Base-by-base conservation (phyloP, 2,888 invertebrate species). In the Magallana nippona region DNA sequence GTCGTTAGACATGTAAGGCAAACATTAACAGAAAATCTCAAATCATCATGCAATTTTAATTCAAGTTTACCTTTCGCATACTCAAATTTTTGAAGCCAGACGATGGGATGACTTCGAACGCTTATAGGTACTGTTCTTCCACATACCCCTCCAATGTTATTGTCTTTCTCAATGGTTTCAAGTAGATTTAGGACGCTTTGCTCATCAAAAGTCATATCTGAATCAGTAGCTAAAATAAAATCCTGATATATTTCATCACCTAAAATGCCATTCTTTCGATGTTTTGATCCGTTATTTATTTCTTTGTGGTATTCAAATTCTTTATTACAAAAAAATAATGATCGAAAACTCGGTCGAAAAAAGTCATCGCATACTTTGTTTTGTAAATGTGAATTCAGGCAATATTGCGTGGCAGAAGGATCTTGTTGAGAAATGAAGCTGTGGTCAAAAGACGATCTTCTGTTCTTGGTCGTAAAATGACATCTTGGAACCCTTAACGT, bases 1-100 rank as follows among this genome's bases (percentile, higher is more conserved):
- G 44, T 44, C 8, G 5, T 44, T 44, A 44, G 44, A 44, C 44
- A 3, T 44, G 8, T 44, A 44, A 44, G 44, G 44, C 44, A 44
- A 44, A 44, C 44, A 44, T 44, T 44, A 44, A 44, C 44, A 44
- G 44, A 44, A 5, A 3, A 5, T 44, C 8, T 44, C 8, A 44
- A 44, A 44, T 44, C 5, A 44, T 44, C 5, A 44, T 44, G 44
- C 5, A 8, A 44, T 44, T 44, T 44, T 8, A 44, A 44, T 44
- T 5, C 44, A 44, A 44, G 5, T 44, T 79, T 78, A 91, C 91
- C 91, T 90, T 91, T 91, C 11, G 91, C 91, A 77, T 90, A 91
- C 58, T 91, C 91, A 85, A 91, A 90, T 84, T 87, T 89, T 79
- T 91, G 91, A 58, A 89, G 88, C 90, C 91, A 90, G 22, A 91